Base-by-base conservation (phyloP, 2,797 vertebrate genomes). In the Hippocampus kuda region DNA sequence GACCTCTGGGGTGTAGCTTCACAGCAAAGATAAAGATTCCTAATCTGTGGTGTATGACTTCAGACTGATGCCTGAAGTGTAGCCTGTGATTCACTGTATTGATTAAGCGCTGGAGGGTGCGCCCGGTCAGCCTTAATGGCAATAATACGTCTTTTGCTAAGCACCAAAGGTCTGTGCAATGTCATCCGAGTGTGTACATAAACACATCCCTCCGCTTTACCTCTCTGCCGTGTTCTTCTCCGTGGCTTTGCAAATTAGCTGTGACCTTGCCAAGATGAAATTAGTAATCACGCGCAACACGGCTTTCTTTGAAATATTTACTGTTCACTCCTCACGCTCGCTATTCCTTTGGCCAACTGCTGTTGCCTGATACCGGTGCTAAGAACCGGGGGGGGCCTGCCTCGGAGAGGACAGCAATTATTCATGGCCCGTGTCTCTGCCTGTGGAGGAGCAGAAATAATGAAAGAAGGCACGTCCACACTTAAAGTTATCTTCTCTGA, bases 221-320 rank as follows among this genome's bases (percentile, higher is more conserved):
- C 71, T 74, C 80, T 80, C 68, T 75, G 72, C 83, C 87, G 88
- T 84, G 88, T 86, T 84, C 82, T 75, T 81, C 88, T 89, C 89
- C 84, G 78, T 73, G 82, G 84, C 76, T 79, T 87, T 84, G 87
- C 83, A 89, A 87, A 91, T 91, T 86, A 88, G 86, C 79, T 82
- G 70, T 87, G 87, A 91, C 89, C 90, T 91, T 90, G 86, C 71
- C 74, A 73, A 77, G 82, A 81, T 75, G 78, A 89, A 88, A 87
- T 86, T 88, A 89, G 85, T 86, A 82, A 81, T 84, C 77, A 69
- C 74, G 83, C 80, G 76, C 83, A 61, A 78, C 83, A 76, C 69
- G 79, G 79, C 77, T 86, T 88, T 81, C 75, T 83, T 75, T 84
- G 83, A 88, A 89, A 89, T 91, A 90, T 91, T 89, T 90, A 89